Evolutionary conservation across 2,888 invertebrate genomes (phyloP).

Genomic region (Andrena flavipes): DNA sequence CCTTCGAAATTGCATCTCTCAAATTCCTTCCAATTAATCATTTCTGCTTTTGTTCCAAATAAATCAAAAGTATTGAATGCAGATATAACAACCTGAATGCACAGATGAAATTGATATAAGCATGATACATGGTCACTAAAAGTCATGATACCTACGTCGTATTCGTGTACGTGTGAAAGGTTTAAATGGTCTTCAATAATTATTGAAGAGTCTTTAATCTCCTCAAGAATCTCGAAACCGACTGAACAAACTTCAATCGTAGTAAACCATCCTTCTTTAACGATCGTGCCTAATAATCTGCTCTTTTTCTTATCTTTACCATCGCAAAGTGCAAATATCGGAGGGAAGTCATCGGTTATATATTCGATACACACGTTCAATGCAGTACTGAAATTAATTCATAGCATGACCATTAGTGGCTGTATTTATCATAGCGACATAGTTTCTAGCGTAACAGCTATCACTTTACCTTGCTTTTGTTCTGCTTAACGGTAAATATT

Average conservation of each 20-base stretch:
- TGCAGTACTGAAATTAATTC: constrained; percentile 56
- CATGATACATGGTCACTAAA: neutral
- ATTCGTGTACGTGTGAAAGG: constrained; percentile 33
- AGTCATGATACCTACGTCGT: constrained; percentile 45
- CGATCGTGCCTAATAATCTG: constrained; percentile 64
- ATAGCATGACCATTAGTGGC: neutral
- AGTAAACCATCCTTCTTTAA: constrained; percentile 63
- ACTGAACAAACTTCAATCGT: constrained; percentile 63
- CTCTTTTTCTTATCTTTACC: constrained; percentile 64
- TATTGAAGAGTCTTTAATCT: constrained; percentile 26
- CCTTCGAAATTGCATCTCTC: constrained; percentile 67
- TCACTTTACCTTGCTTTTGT: constrained; percentile 67
- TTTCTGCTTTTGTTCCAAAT: constrained; percentile 68
- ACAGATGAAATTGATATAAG: constrained; percentile 10
- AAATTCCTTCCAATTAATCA: constrained; percentile 61
- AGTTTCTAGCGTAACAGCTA: neutral
- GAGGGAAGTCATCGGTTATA: constrained; percentile 42
- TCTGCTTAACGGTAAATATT: constrained; percentile 68
- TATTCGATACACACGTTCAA: constrained; percentile 68
- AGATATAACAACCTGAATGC: constrained; percentile 60
- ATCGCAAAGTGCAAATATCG: constrained; percentile 73
- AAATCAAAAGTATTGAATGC: constrained; percentile 67
- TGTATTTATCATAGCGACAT: neutral
- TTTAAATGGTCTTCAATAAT: constrained; percentile 64
- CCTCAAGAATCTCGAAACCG: constrained; percentile 32